Evolutionary conservation across 2,113 vertebrate species (phyloP).

Genomic region (Eptesicus fuscus): DNA sequence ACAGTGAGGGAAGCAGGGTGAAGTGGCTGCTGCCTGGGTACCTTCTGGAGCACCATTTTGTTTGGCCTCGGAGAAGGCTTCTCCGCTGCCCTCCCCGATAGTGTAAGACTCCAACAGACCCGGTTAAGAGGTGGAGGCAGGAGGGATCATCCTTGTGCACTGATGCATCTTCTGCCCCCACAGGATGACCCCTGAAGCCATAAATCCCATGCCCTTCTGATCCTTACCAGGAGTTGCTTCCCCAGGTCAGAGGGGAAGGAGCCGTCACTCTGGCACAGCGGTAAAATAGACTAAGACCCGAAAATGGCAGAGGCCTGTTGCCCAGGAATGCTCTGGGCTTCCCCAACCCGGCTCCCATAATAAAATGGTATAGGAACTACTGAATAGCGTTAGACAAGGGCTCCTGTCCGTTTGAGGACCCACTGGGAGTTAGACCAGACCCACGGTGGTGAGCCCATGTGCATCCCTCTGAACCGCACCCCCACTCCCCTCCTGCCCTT

Average conservation of each 20-base stretch:
- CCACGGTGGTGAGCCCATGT: rapidly evolving
- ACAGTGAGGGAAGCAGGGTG: slow-evolving; percentile 35
- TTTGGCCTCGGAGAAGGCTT: slow-evolving; percentile 24
- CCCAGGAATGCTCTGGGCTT: background rate
- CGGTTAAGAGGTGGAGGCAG: background rate
- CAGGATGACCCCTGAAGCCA: background rate
- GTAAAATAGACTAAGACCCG: background rate
- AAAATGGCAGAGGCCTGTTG: background rate
- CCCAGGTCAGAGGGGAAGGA: background rate
- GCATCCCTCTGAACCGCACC: background rate
- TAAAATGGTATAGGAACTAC: background rate
- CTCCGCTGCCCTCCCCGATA: background rate
- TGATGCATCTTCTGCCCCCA: background rate
- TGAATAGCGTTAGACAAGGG: background rate
- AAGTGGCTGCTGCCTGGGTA: background rate
- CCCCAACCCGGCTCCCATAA: background rate
- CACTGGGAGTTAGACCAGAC: background rate
- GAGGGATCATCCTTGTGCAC: background rate
- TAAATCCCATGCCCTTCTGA: background rate
- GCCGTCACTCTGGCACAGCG: background rate
- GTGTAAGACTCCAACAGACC: background rate
- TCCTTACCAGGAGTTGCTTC: background rate
- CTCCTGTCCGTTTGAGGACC: background rate
- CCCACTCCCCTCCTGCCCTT: background rate
- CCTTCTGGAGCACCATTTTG: slow-evolving; percentile 24